Evolutionary conservation across 2,113 vertebrate species (phyloP).

Genomic region (Oreochromis niloticus): DNA sequence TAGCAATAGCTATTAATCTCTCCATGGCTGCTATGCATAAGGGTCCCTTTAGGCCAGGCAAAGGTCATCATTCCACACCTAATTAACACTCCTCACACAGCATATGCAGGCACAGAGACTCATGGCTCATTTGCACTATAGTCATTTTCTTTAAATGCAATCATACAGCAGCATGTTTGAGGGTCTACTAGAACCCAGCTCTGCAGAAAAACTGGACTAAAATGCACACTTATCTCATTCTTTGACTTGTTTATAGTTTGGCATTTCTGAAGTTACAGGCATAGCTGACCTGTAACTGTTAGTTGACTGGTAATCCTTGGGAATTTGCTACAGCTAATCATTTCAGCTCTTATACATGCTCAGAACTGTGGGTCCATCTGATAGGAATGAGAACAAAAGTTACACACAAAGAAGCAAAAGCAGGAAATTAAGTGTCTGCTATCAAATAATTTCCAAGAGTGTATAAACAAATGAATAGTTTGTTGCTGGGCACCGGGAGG

Average conservation of each 20-base stretch:
- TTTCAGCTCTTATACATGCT: slow-evolving; percentile 5
- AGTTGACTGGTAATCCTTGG: slow-evolving; percentile 52
- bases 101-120: not conserved
- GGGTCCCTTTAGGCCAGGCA: slow-evolving; percentile 39
- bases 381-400: slow-evolving; percentile 24
- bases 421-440: slow-evolving; percentile 31
- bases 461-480: slow-evolving; percentile 50
- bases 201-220: not conserved
- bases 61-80: slow-evolving; percentile 63
- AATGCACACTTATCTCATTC: slow-evolving; percentile 56
- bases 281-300: slow-evolving; percentile 54
- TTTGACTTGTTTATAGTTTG: slow-evolving; percentile 63
- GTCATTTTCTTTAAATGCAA: slow-evolving; percentile 12
- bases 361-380: slow-evolving; percentile 5
- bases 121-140: not conserved
- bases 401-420: slow-evolving; percentile 40
- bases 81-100: slow-evolving; percentile 46
- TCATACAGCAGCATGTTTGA: not conserved
- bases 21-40: slow-evolving; percentile 35
- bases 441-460: slow-evolving; percentile 17
- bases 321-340: slow-evolving; percentile 60
- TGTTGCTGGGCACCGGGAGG: slow-evolving; percentile 41
- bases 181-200: slow-evolving; percentile 13
- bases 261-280: slow-evolving; percentile 42
- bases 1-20: slow-evolving; percentile 61